Evolutionary conservation across 2,888 invertebrate species (phyloP).

Genomic region (Drosophila pseudotalamancana): DNA sequence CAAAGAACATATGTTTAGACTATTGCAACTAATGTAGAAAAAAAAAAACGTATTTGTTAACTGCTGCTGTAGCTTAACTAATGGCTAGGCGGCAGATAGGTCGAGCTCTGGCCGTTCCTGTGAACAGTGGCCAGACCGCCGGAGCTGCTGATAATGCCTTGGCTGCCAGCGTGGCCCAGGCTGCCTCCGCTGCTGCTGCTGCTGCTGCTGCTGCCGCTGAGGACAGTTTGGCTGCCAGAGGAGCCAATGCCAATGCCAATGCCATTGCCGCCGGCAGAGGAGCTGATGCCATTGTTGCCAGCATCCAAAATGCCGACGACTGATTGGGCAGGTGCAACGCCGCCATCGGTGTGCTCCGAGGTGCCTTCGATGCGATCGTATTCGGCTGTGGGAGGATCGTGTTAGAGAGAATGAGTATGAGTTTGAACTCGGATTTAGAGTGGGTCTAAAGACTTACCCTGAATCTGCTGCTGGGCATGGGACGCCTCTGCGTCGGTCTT

Average conservation of each 20-base stretch:
- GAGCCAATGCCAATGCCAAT: neutral
- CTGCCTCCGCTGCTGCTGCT: neutral
- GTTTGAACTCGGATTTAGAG: no score
- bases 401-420: no score
- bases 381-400: conserved; percentile 70
- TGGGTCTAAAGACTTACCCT: conserved; percentile 77
- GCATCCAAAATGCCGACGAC: conserved; percentile 80
- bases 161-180: conserved; percentile 11
- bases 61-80: conserved; percentile 22
- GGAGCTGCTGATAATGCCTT: conserved; percentile 22
- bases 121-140: conserved; percentile 10
- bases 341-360: conserved; percentile 81
- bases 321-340: conserved; percentile 81
- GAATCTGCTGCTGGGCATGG: conserved; percentile 82
- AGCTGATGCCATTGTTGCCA: conserved; percentile 30
- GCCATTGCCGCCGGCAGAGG: conserved; percentile 1
- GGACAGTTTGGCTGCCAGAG: conserved; percentile 13
- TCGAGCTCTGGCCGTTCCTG: conserved; percentile 52
- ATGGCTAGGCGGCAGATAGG: conserved; percentile 67
- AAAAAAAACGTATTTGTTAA: conserved; percentile 32
- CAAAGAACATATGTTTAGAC: conserved; percentile 28
- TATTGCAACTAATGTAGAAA: conserved; percentile 42
- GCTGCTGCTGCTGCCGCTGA: conserved; percentile 7
- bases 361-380: conserved; percentile 81
- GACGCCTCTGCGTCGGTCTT: conserved; percentile 82